phyloP scores from a whole-genome alignment of 2,888 invertebrate species.

The Melanchra persicariae region DNA sequence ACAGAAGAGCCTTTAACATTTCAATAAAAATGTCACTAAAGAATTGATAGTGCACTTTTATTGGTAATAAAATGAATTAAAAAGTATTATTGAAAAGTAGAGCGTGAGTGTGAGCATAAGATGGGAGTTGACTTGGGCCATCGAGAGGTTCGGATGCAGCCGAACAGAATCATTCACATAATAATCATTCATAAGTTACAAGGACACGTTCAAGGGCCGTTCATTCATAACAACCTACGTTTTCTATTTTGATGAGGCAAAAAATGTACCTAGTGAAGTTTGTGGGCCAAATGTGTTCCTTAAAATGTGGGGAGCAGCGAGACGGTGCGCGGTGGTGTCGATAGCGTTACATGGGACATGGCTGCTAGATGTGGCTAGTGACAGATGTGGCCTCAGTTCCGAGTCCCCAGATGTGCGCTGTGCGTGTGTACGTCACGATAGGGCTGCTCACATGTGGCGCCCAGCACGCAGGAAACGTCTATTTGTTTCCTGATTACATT shows the following conservation, averaged over 20 bases:
- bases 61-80: conserved; percentile 52
- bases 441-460: conserved; percentile 75
- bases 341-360: conserved; percentile 33
- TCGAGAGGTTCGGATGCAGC: conserved; percentile 64
- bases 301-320: conserved; percentile 69
- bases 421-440: conserved; percentile 68
- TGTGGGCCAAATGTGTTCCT: conserved; percentile 78
- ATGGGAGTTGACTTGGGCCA: conserved; percentile 30
- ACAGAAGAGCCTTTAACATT: conserved; percentile 45
- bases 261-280: conserved; percentile 77
- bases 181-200: conserved; percentile 80
- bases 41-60: conserved; percentile 49
- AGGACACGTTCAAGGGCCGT: conserved; percentile 78
- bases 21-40: conserved; percentile 55
- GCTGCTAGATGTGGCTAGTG: conserved; percentile 65
- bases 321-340: conserved; percentile 41
- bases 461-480: conserved; percentile 77
- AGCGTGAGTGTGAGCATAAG: conserved; percentile 40
- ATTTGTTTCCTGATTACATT: conserved; percentile 78
- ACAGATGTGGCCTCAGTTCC: conserved; percentile 77
- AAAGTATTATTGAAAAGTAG: conserved; percentile 46
- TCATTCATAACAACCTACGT: conserved; percentile 77
- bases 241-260: conserved; percentile 74
- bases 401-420: conserved; percentile 81
- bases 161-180: conserved; percentile 76